Evolutionary conservation across 37 sponge, comb jelly and placozoan species (phyloP).

Genomic region (Chondrilla cf. caribensis): DNA sequence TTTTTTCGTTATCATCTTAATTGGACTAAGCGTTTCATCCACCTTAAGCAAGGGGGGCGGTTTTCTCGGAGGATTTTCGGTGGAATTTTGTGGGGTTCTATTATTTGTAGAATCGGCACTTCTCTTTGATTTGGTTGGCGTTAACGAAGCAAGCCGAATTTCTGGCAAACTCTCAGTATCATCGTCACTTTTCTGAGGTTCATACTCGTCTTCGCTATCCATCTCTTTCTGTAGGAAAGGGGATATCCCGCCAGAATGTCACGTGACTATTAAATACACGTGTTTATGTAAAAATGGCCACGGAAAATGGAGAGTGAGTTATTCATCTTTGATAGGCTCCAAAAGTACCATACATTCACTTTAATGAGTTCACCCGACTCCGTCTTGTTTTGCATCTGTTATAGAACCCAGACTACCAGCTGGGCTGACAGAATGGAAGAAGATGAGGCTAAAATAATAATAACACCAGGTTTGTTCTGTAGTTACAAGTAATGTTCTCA

Average conservation of each 20-base stretch:
- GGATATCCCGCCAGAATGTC: too few relatives aligned
- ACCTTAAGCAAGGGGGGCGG: not conserved
- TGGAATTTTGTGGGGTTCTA: not conserved
- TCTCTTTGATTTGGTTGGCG: not conserved
- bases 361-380: too few relatives aligned
- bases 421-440: slow-evolving; percentile 79
- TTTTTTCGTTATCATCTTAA: not conserved
- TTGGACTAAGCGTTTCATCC: not conserved
- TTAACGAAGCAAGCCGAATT: not conserved
- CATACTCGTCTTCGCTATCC: slow-evolving; percentile 4
- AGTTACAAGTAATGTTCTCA: not conserved
- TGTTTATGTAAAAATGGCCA: too few relatives aligned
- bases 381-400: too few relatives aligned
- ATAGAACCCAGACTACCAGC: slow-evolving; percentile 29
- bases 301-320: too few relatives aligned
- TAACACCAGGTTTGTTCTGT: slow-evolving; percentile 46
- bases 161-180: not conserved
- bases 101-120: not conserved
- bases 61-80: not conserved
- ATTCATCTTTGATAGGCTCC: too few relatives aligned
- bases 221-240: not conserved
- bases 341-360: too few relatives aligned
- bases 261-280: too few relatives aligned
- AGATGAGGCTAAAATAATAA: slow-evolving; percentile 42
- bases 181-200: not conserved